Evolutionary conservation across 2,113 vertebrate genomes (phyloP), one percentile per base, ranked within the genome.

Genomic region (Ranitomeya variabilis): DNA sequence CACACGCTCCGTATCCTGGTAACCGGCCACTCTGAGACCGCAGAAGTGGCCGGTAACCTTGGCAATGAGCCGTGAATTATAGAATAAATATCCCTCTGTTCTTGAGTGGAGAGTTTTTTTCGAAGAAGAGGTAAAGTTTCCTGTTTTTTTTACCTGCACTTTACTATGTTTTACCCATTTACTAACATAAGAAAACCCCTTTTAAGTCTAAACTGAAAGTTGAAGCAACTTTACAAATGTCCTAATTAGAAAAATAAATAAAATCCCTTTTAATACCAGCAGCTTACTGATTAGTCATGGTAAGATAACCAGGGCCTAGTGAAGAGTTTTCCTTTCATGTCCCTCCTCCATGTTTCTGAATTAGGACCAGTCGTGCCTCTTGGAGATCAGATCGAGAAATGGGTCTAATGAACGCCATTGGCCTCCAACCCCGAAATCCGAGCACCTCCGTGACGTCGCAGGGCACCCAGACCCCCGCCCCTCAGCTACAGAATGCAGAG

Each of bases 401-500:
- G 97, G 98, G 98, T 59, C 90, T 99, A 89, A 99, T 99, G 97
- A 99, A 97, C 59, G 98, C 98, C 8, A 99, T 99, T 85, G 98
- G 98, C 80, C 94, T 99, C 52, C 98, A 99, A 91, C 98, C 98
- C 5, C 95, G 98, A 92, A 97, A 99, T 86, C 97, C 98, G 14
- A 92, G 96, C 90, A 97, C 98, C 7, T 99, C 98, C 0, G 98
- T 99, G 93, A 99, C 97, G 15, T 99, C 98, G 10, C 98, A 99
- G 90, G 98, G 98, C 90, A 99, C 98, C 6, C 98, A 99, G 92
- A 99, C 98, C 1, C 96, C 98, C 73, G 95, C 97, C 0, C 94
- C 98, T 66, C 97, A 97, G 94, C 94, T 98, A 76, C 98, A 99
- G 93, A 99, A 99, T 60, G 98, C 98, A 0, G 97, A 99, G 93